These are phyloP conservation scores for Gambelia wislizenii DNA, from an alignment of 2,797 vertebrate genomes.

Conservation along the genomic window DNA sequence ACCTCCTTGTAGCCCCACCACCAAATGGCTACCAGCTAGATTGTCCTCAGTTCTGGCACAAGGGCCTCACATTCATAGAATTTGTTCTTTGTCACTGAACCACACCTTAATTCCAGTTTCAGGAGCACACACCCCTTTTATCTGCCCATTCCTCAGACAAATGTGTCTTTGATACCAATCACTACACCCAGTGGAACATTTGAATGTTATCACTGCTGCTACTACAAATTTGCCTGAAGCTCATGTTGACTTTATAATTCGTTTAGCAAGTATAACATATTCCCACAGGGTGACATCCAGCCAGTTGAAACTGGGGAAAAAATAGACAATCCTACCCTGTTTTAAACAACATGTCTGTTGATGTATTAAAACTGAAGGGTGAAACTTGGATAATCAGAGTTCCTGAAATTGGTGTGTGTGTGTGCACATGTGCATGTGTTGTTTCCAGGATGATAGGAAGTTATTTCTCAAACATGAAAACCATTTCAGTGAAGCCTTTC, in stretches of 20 bases:
- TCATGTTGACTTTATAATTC: slow-evolving; percentile 61
- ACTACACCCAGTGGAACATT: slow-evolving; percentile 55
- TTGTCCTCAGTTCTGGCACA: background rate
- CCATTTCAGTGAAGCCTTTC: background rate
- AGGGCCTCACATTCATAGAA: background rate
- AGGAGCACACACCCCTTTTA: slow-evolving; percentile 49
- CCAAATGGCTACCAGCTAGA: background rate
- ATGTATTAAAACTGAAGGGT: background rate
- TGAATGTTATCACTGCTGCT: slow-evolving; percentile 75
- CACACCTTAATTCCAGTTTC: slow-evolving; percentile 57
- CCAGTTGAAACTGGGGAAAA: slow-evolving; percentile 39
- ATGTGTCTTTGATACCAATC: slow-evolving; percentile 56
- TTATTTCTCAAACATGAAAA: background rate
- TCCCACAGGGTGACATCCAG: slow-evolving; percentile 55
- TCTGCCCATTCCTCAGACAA: slow-evolving; percentile 49
- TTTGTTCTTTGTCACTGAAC: slow-evolving; percentile 36
- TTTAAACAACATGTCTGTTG: background rate
- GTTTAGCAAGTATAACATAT: slow-evolving; percentile 70
- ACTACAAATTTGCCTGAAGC: slow-evolving; percentile 55
- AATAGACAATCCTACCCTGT: slow-evolving; percentile 33
- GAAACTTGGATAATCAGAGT: background rate
- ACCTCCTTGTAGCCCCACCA: background rate
- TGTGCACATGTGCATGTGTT: background rate
- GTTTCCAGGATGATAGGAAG: fast-evolving
- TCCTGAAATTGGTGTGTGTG: background rate